phyloP scores from a whole-genome alignment of 2,888 invertebrate species.

The Deilephila porcellus region DNA sequence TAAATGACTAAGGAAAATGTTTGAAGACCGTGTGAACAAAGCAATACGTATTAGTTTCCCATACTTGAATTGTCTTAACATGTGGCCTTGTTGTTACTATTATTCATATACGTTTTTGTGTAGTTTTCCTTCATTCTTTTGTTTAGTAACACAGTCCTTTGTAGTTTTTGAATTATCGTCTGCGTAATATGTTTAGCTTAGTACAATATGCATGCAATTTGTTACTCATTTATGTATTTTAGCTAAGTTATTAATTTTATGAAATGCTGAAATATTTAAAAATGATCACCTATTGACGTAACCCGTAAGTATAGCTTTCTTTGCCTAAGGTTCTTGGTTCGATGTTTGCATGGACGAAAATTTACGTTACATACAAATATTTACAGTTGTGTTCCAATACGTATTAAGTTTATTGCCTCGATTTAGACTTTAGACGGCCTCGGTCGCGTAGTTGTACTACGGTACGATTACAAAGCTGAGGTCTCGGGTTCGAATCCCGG shows the following conservation, averaged over 20 bases:
- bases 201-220: not conserved
- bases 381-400: too few relatives aligned
- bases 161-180: constrained; percentile 3
- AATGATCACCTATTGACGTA: not conserved
- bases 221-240: not conserved
- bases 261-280: not conserved
- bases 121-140: constrained; percentile 9
- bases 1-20: not conserved
- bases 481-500: too few relatives aligned
- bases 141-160: not conserved
- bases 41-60: constrained; percentile 9
- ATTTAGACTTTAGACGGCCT: too few relatives aligned
- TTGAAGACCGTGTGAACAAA: constrained; percentile 18
- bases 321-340: too few relatives aligned
- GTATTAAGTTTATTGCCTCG: too few relatives aligned
- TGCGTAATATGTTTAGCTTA: not conserved
- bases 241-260: too few relatives aligned
- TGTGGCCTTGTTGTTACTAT: constrained; percentile 3
- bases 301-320: too few relatives aligned
- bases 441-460: too few relatives aligned
- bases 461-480: too few relatives aligned
- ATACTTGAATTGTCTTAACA: constrained; percentile 7
- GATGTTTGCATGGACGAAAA: too few relatives aligned
- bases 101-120: constrained; percentile 4
- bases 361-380: too few relatives aligned